Evolutionary conservation across 1,140 invertebrate genomes (phyloP), one percentile per base, ranked within the genome.

Genomic region (Aphelenchoides fujianensis): DNA sequence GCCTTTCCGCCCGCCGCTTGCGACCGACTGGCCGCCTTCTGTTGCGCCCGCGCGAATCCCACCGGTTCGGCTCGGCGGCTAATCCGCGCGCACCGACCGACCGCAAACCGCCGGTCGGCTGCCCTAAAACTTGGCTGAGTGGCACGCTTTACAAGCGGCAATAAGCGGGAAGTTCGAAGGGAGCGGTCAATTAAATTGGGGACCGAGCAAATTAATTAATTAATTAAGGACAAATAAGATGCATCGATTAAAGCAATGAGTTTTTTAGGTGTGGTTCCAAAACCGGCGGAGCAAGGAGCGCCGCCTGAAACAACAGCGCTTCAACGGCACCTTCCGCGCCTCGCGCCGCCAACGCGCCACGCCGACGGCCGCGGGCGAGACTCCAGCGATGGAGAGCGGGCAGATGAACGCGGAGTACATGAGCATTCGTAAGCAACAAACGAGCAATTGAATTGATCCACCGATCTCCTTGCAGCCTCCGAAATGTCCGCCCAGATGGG

Each of bases 181-280:
- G 1, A 72, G 62, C 0, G 7, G 31, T 48, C 0, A 63, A 3
- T 31, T 16, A 19, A 2, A 3, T 36, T 23, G 12, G n/a, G 16
- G 27, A n/a, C n/a, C n/a, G n/a, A n/a, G n/a, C n/a, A n/a, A n/a
- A n/a, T n/a, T n/a, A n/a, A n/a, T n/a, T n/a, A n/a, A n/a, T n/a
- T n/a, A n/a, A n/a, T n/a, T n/a, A n/a, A n/a, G n/a, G n/a, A n/a
- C n/a, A n/a, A n/a, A n/a, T n/a, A n/a, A n/a, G n/a, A n/a, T n/a
- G n/a, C n/a, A n/a, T n/a, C n/a, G n/a, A n/a, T n/a, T n/a, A 23
- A 48, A 48, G 12, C 12, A 48, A 48, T 23, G 23, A 23, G 23
- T 23, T 48, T 48, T 80, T 5, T 79, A 89, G 95, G 95, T 81
- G 35, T 89, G 88, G 88, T 89, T 89, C 78, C 88, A 89, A 84